Evolutionary conservation across 2,113 vertebrate species (phyloP).

Genomic region (Neoarius graeffei): DNA sequence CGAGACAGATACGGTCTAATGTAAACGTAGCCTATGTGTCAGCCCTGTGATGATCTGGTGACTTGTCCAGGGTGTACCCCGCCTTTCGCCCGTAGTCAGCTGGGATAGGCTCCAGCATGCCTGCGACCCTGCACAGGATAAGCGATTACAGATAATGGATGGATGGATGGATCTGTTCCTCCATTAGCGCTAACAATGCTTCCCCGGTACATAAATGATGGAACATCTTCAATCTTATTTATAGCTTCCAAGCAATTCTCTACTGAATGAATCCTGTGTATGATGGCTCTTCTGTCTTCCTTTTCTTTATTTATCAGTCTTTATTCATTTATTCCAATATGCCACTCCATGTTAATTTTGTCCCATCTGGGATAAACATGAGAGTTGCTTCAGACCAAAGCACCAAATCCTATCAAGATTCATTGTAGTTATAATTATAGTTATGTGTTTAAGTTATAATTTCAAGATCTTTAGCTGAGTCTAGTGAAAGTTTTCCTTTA

Average conservation of each 20-base stretch:
- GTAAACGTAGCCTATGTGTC: no score
- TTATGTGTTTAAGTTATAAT: neutral
- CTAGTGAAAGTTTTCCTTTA: neutral
- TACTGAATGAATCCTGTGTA: neutral
- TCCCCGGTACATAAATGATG: no score
- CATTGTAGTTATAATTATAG: neutral
- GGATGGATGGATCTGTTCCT: no score
- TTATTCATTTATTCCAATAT: slow-evolving; percentile 24
- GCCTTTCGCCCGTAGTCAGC: no score
- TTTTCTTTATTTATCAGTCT: slow-evolving; percentile 14
- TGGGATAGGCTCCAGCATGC: no score
- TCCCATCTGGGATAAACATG: neutral
- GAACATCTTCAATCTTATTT: neutral
- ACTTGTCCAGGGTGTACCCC: no score
- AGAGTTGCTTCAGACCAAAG: neutral
- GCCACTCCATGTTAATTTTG: neutral
- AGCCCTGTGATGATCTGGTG: no score
- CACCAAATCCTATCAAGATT: neutral
- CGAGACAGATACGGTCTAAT: no score
- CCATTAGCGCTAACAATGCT: no score
- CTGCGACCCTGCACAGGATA: no score
- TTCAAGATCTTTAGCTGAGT: neutral
- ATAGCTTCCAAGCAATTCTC: neutral
- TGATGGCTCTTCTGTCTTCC: neutral
- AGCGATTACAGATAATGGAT: no score